phyloP scores from a whole-genome alignment of 1,140 invertebrate genomes.

The Nasonia longicornis region DNA sequence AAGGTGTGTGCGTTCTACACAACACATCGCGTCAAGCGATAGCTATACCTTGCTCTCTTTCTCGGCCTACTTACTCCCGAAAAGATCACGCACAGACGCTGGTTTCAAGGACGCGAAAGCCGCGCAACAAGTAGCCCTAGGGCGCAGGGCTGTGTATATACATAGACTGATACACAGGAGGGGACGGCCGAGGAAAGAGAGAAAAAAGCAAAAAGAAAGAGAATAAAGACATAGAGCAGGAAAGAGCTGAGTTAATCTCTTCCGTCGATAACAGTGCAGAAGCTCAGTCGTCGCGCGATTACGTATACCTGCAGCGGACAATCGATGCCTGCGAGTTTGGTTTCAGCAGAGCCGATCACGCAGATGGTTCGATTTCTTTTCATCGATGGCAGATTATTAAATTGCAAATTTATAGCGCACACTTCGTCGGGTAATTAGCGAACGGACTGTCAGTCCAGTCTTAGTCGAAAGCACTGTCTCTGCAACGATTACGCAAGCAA shows the following conservation, averaged over 20 bases:
- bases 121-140: conserved; percentile 36
- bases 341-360: neutral
- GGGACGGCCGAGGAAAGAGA: neutral
- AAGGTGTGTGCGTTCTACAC: neutral
- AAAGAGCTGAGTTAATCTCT: conserved; percentile 3
- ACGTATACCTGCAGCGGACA: neutral
- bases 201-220: neutral
- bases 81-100: neutral
- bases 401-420: neutral
- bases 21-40: neutral
- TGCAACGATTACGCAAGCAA: neutral
- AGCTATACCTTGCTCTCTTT: neutral
- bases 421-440: neutral
- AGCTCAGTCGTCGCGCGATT: too few relatives aligned
- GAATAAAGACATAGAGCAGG: conserved; percentile 1
- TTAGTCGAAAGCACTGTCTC: neutral
- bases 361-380: too few relatives aligned
- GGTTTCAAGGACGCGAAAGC: conserved; percentile 19
- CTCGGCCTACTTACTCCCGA: neutral
- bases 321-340: neutral
- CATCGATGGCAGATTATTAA: too few relatives aligned
- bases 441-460: too few relatives aligned
- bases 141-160: neutral
- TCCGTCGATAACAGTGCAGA: neutral
- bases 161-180: neutral